These are phyloP conservation scores for Macquaria australasica DNA, from an alignment of 2,113 vertebrate species.

Conservation along the genomic window DNA sequence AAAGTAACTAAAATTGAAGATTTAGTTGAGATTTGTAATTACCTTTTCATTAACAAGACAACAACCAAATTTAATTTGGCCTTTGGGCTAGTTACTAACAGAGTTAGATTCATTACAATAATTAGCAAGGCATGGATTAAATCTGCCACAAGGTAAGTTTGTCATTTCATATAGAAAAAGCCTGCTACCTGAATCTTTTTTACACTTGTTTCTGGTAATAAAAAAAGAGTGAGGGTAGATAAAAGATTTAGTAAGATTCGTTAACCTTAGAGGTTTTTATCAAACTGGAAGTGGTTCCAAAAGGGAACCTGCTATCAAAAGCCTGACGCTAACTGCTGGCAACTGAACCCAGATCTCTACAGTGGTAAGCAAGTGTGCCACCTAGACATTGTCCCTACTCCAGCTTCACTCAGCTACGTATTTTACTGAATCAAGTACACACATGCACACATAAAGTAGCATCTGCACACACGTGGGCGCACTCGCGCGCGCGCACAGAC, in stretches of 20 bases:
- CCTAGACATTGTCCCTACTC: neutral
- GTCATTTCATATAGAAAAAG: neutral
- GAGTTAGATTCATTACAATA: neutral
- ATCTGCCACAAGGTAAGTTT: neutral
- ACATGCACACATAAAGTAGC: neutral
- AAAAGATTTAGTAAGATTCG: fast-evolving
- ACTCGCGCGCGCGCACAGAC: too few relatives aligned
- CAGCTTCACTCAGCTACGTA: too few relatives aligned
- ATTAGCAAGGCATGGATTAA: neutral
- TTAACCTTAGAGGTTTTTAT: neutral
- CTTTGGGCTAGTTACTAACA: neutral
- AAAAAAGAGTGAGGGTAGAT: neutral
- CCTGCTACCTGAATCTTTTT: neutral
- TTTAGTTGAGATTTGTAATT: neutral
- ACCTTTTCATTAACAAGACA: neutral
- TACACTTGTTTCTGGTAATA: neutral
- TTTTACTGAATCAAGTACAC: too few relatives aligned
- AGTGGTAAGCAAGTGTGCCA: neutral
- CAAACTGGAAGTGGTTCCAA: neutral
- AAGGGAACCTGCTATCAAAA: neutral
- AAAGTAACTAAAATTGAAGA: neutral
- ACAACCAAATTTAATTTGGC: neutral
- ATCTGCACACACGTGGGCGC: neutral
- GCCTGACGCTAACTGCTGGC: neutral
- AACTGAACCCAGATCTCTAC: neutral